phyloP scores from a whole-genome alignment of 2,113 vertebrate genomes.

The Tetrao urogallus region DNA sequence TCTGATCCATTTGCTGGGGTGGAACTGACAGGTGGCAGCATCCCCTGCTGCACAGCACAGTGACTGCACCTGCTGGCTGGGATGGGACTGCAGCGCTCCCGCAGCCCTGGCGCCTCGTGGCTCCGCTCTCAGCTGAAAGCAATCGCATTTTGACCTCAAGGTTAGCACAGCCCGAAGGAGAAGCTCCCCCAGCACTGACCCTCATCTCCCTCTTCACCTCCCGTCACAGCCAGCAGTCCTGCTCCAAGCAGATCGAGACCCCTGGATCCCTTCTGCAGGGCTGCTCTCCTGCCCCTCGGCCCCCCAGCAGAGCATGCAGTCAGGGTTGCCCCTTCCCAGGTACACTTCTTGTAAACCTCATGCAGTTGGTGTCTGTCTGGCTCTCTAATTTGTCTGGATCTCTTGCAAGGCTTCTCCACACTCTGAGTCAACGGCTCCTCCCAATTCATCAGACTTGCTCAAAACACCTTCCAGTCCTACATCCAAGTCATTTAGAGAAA shows the following conservation, averaged over 20 bases:
- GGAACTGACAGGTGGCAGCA: not conserved
- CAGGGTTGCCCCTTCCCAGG: too few species aligned
- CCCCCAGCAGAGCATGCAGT: too few species aligned
- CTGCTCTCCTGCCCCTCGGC: too few species aligned
- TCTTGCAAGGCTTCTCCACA: not conserved
- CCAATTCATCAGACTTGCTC: too few species aligned
- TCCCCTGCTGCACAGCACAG: accelerated
- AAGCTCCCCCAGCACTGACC: not conserved
- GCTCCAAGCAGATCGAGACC: not conserved
- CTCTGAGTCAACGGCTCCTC: too few species aligned
- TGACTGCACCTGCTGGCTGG: not conserved
- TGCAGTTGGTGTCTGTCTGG: too few species aligned
- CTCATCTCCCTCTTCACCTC: not conserved
- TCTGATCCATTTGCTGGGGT: not conserved
- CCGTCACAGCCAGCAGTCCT: not conserved
- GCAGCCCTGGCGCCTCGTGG: accelerated
- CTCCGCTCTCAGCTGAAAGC: not conserved
- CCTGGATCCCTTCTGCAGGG: too few species aligned
- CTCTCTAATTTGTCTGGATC: too few species aligned
- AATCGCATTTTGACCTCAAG: not conserved
- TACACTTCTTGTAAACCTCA: too few species aligned
- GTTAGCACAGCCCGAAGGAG: not conserved
- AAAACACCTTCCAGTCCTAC: too few species aligned
- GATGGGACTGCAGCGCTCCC: not conserved
- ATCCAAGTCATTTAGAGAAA: too few species aligned